Evolutionary conservation across 2,797 vertebrate species (phyloP).

Genomic region (Anomalospiza imberbis): DNA sequence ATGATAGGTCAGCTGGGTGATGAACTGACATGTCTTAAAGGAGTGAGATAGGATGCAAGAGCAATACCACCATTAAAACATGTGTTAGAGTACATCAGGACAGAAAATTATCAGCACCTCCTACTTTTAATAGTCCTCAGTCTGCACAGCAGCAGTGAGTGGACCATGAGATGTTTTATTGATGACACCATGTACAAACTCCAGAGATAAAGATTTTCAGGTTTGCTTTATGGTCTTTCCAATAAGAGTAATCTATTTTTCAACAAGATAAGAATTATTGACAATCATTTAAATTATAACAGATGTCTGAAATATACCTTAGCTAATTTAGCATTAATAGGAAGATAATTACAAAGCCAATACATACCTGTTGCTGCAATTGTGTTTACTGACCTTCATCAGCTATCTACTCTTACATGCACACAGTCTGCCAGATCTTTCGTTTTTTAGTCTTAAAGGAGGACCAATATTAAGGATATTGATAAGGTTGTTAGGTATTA

Average conservation of each 20-base stretch:
- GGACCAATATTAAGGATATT: background rate
- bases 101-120: slow-evolving; percentile 1
- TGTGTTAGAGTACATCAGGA: background rate
- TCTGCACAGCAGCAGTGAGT: background rate
- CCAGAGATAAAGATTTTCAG: slow-evolving; percentile 5
- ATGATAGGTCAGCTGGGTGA: slow-evolving; percentile 36
- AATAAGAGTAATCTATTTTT: slow-evolving; percentile 1
- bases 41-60: background rate
- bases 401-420: background rate
- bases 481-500: background rate
- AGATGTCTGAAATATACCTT: background rate
- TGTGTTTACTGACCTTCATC: background rate
- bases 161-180: background rate
- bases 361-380: background rate
- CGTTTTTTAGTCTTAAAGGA: background rate
- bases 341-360: background rate
- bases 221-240: slow-evolving; percentile 1
- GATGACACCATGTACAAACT: background rate
- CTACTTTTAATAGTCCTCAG: background rate
- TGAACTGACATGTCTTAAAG: slow-evolving; percentile 16
- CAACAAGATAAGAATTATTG: background rate
- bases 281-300: background rate
- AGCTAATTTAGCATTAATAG: slow-evolving; percentile 23
- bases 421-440: background rate
- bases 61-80: background rate